Evolutionary conservation across 2,113 vertebrate species (phyloP).

Genomic region (Oxyura jamaicensis): DNA sequence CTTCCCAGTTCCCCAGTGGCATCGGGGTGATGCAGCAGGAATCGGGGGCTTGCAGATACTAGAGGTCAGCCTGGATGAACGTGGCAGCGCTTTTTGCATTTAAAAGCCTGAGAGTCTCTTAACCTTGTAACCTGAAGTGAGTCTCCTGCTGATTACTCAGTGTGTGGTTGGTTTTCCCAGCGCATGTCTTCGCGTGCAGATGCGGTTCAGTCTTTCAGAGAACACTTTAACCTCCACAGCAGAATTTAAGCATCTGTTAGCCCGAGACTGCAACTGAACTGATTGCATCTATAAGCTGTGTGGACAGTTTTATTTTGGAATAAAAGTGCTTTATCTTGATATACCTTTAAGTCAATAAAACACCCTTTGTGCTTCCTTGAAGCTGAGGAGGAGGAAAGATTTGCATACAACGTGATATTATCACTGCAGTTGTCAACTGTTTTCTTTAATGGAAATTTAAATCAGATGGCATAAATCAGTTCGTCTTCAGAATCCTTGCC

Average conservation of each 20-base stretch:
- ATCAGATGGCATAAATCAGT: conserved; percentile 55
- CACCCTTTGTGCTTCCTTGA: conserved; percentile 28
- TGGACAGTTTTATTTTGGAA: conserved; percentile 62
- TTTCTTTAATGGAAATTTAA: conserved; percentile 56
- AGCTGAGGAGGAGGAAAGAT: conserved; percentile 39
- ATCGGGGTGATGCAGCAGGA: not conserved
- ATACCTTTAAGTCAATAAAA: conserved; percentile 55
- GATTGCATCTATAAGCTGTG: conserved; percentile 51
- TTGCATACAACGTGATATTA: conserved; percentile 35
- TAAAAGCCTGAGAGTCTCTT: not conserved
- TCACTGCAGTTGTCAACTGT: conserved; percentile 55
- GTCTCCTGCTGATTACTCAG: not conserved
- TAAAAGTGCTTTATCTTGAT: conserved; percentile 61
- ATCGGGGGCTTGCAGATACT: not conserved
- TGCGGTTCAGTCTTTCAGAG: not conserved
- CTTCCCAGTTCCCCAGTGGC: not conserved
- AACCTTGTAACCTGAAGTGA: not conserved
- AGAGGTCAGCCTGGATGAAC: not conserved
- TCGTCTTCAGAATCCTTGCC: conserved; percentile 39
- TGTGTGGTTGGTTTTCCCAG: not conserved
- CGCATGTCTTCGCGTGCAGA: conserved; percentile 13
- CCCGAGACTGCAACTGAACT: conserved; percentile 25
- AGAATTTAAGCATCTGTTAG: conserved; percentile 48
- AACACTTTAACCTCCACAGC: conserved; percentile 39
- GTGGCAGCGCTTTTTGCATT: not conserved